A percentile compares a stretch with the other conserved stretches of the same genome.
These are phyloP conservation scores for Boloria selene DNA, from an alignment of 2,888 invertebrate species.

Conservation along the genomic window DNA sequence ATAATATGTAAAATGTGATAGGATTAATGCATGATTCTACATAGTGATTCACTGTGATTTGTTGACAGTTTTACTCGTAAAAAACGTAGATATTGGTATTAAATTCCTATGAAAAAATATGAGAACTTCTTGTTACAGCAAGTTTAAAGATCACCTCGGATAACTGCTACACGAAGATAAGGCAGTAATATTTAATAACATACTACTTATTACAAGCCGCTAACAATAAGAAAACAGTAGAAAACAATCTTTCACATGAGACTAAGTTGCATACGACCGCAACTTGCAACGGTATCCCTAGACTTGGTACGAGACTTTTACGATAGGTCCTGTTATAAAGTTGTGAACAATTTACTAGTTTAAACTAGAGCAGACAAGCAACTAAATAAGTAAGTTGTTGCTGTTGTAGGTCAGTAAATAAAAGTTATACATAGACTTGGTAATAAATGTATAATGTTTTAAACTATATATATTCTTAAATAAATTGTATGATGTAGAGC, in stretches of 20 bases:
- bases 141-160: neutral
- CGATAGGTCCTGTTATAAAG: slow-evolving; percentile 22
- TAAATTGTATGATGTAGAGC: too few species aligned
- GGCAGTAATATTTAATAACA: neutral
- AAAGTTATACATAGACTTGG: neutral
- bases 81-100: too few species aligned
- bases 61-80: too few species aligned
- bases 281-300: slow-evolving; percentile 25
- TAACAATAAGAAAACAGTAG: slow-evolving; percentile 17
- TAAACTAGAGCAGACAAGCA: slow-evolving; percentile 8
- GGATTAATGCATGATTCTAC: too few species aligned
- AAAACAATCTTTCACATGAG: slow-evolving; percentile 25
- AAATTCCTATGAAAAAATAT: too few species aligned
- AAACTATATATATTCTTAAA: too few species aligned
- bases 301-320: slow-evolving; percentile 17
- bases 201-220: slow-evolving; percentile 1
- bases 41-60: too few species aligned
- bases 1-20: too few species aligned
- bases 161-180: neutral
- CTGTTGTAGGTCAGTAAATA: neutral
- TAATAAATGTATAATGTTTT: too few species aligned
- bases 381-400: slow-evolving; percentile 7
- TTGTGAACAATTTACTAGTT: slow-evolving; percentile 5
- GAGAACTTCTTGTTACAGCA: too few species aligned
- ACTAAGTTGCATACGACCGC: slow-evolving; percentile 24